Evolutionary conservation across 2,797 vertebrate species (phyloP), one percentile per base, ranked within the genome.

Genomic region (Babyrousa celebensis): DNA sequence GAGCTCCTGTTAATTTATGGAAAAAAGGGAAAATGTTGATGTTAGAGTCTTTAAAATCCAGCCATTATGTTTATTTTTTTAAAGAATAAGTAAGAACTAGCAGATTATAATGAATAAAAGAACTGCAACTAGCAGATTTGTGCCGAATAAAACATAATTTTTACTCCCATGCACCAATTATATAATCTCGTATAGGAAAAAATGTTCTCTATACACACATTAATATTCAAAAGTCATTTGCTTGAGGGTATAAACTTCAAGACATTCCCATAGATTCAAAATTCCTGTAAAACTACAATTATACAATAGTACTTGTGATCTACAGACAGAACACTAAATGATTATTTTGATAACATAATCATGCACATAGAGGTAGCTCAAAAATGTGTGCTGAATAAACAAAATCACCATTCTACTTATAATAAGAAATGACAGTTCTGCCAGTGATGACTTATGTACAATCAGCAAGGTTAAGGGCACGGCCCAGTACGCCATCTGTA

Each of bases 101-200:
- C 43, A 48, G 43, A 10, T 48, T 48, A 48, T 48, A 48, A 48
- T 48, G 43, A 48, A 48, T 48, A 48, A 48, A 48, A 48, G 43
- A 48, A 48, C 70, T 20, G 7, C 8, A 85, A 32, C 7, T 56
- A 62, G 15, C 6, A 32, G 21, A 89, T 56, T 18, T 86, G 7
- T 23, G 36, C 17, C 77, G 32, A 85, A 56, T 82, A 71, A 97
- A 88, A 80, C 48, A 12, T 23, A 72, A 20, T 94, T 86, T 78
- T 11, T 72, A 82, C 6, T 89, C 10, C 27, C 15, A 56, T 14
- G 27, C 23, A 18, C 27, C 29, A 93, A 25, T 60, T 48, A 60
- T 5, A 58, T 29, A 87, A 23, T 75, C 8, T 94, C 71, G 67
- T 17, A 11, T 25, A 85, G 6, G 27, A 29, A 68, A 77, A 40